Percentiles rank a stretch among this genome's conserved stretches.
Conservation (phyloP, 2,113 vertebrate species). For the Neofelis nebulosa region DNA sequence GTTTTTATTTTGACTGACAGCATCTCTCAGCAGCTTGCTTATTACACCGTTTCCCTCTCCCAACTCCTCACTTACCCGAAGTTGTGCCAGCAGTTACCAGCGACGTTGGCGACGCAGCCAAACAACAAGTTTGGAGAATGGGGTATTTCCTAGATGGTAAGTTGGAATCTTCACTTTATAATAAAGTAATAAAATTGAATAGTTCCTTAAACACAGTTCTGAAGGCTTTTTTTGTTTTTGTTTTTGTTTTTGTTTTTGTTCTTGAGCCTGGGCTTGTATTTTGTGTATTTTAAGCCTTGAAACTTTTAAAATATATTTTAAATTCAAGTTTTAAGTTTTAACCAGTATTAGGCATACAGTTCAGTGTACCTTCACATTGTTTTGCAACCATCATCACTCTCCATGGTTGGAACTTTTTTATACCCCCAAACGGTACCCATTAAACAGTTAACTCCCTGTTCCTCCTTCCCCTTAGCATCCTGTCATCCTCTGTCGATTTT, state of each 20-base stretch:
- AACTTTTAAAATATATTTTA: conserved; percentile 32
- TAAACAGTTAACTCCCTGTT: background rate
- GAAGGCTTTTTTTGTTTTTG: background rate
- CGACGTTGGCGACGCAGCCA: conserved; percentile 98
- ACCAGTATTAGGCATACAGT: background rate
- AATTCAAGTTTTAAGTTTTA: background rate
- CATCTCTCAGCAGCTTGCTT: conserved; percentile 97
- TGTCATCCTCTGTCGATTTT: background rate
- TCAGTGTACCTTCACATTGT: conserved; percentile 1
- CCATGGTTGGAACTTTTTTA: background rate
- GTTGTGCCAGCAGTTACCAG: conserved; percentile 99
- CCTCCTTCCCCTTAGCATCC: background rate
- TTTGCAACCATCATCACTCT: background rate
- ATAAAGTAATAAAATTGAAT: background rate
- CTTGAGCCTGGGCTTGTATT: background rate
- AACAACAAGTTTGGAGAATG: conserved; percentile 98
- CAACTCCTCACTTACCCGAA: conserved; percentile 96
- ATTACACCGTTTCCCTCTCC: conserved; percentile 98
- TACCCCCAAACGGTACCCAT: background rate
- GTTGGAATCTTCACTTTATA: conserved; percentile 61
- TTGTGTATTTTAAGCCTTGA: conserved; percentile 52
- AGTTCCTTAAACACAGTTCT: conserved; percentile 28
- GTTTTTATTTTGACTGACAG: conserved; percentile 82
- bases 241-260: background rate
- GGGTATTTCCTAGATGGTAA: conserved; percentile 98